Percentiles rank a stretch among this genome's conserved stretches.
Conservation (phyloP, 1,140 invertebrate species). For the Helicoverpa zea region DNA sequence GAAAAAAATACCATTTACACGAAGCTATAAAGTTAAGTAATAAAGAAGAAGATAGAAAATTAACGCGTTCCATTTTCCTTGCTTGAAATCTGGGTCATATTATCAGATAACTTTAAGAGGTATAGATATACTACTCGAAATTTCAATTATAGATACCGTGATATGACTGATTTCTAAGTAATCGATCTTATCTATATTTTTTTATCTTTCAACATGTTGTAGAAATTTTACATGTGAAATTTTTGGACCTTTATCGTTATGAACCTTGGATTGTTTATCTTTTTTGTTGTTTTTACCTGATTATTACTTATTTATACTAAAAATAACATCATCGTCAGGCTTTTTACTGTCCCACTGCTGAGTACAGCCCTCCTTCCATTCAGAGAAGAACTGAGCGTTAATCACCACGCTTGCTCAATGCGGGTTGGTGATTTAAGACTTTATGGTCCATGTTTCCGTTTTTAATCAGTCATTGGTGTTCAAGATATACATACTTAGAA, state of each 20-base stretch:
- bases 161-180: constrained; percentile 39
- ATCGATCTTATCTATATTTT: constrained; percentile 24
- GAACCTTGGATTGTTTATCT: background rate
- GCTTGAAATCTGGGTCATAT: constrained; percentile 35
- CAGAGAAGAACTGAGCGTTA: too few species aligned
- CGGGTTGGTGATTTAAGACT: too few species aligned
- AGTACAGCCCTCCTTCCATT: too few species aligned
- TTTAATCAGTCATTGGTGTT: too few species aligned
- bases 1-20: background rate
- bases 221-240: constrained; percentile 18
- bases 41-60: background rate
- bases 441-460: too few species aligned
- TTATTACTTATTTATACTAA: background rate
- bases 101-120: constrained; percentile 43
- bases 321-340: too few species aligned
- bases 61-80: constrained; percentile 21
- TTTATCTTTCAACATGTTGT: constrained; percentile 20
- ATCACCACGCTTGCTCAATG: too few species aligned
- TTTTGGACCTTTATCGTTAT: background rate
- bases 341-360: too few species aligned
- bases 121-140: constrained; percentile 40
- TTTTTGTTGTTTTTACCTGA: background rate
- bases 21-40: background rate
- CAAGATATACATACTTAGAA: too few species aligned
- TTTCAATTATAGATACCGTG: constrained; percentile 45